A percentile compares a stretch with the other conserved stretches of the same genome.
phyloP scores from a whole-genome alignment of 37 sponge, comb jelly and placozoan genomes.

The Halichondria panicea region DNA sequence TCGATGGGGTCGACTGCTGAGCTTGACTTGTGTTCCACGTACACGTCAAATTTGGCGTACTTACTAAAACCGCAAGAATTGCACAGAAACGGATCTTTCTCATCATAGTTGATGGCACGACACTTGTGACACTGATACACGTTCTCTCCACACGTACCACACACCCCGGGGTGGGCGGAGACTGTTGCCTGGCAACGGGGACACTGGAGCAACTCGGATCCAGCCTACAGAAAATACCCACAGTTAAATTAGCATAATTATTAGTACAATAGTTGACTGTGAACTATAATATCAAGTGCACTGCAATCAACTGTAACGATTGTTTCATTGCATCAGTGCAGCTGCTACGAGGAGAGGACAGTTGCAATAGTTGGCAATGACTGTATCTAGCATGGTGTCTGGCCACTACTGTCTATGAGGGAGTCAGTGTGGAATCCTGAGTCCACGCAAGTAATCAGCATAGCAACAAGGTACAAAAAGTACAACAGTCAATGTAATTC shows the following conservation, averaged over 20 bases:
- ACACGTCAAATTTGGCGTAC: slow-evolving; percentile 89
- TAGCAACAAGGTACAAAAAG: too few species aligned
- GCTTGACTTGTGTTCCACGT: slow-evolving; percentile 57
- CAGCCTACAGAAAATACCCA: slow-evolving; percentile 50
- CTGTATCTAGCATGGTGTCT: too few species aligned
- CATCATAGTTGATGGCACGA: slow-evolving; percentile 95
- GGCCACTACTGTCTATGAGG: too few species aligned
- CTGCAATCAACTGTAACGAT: too few species aligned
- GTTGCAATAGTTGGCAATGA: too few species aligned
- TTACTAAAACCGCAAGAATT: slow-evolving; percentile 93
- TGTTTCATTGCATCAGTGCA: too few species aligned
- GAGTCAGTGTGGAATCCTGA: too few species aligned
- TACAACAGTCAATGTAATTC: too few species aligned
- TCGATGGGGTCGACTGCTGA: slow-evolving; percentile 92
- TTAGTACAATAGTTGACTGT: too few species aligned
- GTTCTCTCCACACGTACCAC: slow-evolving; percentile 93
- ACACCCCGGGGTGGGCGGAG: slow-evolving; percentile 89
- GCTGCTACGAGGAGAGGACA: too few species aligned
- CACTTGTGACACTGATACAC: slow-evolving; percentile 98
- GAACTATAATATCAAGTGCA: too few species aligned
- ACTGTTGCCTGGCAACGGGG: slow-evolving; percentile 94
- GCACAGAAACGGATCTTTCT: slow-evolving; percentile 95
- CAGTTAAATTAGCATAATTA: slow-evolving; percentile 7
- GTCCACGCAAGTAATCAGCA: too few species aligned
- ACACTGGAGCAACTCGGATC: slow-evolving; percentile 88